Evolutionary conservation across 1,140 invertebrate genomes (phyloP), one percentile per base, ranked within the genome.

Genomic region (Drosophila auraria): DNA sequence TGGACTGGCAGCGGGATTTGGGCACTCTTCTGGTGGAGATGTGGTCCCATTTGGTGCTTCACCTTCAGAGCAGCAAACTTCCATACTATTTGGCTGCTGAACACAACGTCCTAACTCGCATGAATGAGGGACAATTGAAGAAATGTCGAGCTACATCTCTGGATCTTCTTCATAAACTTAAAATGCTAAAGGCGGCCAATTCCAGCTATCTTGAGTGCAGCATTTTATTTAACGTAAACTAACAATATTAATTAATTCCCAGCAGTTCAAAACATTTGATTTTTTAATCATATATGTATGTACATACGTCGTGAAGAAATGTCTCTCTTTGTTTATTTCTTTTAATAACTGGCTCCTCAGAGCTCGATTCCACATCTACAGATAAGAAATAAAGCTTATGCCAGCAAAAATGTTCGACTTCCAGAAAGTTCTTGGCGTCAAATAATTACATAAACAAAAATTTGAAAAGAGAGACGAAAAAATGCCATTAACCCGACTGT

Each of bases 91-190:
- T 75, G 70, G 70, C 59, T 2, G n/a, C 3, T 1, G 58, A 11
- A 14, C 59, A 44, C 27, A 81, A 81, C 49, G 5, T 81, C 11
- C 50, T 81, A 9, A 60, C 40, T 20, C 78, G 79, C 25, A 45
- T 81, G 53, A 27, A 15, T 9, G 9, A 1, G 0, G 8, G 0
- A 1, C 36, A 78, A 23, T 9, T 47, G 7, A 15, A 27, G 1
- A 66, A 38, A 17, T 80, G 77, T 42, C 17, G 15, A 7, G 8
- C 3, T 12, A 6, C 9, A n/a, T 45, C 69, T 11, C 1, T 25
- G 17, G 6, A 14, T 0, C 6, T 70, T 9, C 27, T 66, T 0
- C 11, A 11, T 20, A 49, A 33, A 12, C 59, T 68, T 64, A 12
- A 44, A 12, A 0, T 12, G 6, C 25, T 30, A 20, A 23, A 12